Evolutionary conservation across 2,888 invertebrate species (phyloP), one percentile per base, ranked within the genome.

Genomic region (Drosophila niveifrons): DNA sequence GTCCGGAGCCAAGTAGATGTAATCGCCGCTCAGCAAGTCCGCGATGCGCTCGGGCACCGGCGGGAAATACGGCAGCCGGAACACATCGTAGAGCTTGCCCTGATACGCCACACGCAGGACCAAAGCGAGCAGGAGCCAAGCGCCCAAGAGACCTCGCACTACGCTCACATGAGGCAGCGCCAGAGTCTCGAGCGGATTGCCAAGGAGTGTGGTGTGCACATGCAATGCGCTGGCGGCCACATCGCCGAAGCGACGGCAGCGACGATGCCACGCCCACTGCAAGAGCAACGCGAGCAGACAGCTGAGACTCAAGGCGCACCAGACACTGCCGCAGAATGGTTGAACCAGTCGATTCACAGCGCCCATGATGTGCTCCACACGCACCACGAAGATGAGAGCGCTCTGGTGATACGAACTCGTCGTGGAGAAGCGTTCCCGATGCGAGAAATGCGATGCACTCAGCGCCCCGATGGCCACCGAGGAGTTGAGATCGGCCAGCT

Each of bases 81-180:
- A 76, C 1, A 85, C 83, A 31, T 91, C 91, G 36, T 83, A 91
- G 8, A 91, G 46, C 58, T 91, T 91, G 13, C 90, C 91, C 72
- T 92, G 92, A 61, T 92, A 92, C 11, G 89, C 88, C 9, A 81
- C 90, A 0, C 92, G 89, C n/a, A 91, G 64, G 8, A 92, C 79
- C n/a, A 92, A 46, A 0, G 88, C 83, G 4, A 80, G 55, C 2
- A 91, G 47, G 2, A 92, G 23, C 91, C 91, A 91, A 2, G 64
- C 7, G 7, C 75, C 70, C 0, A 91, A 23, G 0, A 56, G 18
- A 2, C 18, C 47, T 9, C 63, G 41, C 3, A 41, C 47, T 0
- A 15, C 13, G 4, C 67, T 69, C 2, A 65, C 51, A 0, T 62
- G 67, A 0, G 91, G 90, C 11, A 89, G 2, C 0, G 52, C 39